phyloP scores from a whole-genome alignment of 2,888 invertebrate species.

The Lasioglossum pauxillum region DNA sequence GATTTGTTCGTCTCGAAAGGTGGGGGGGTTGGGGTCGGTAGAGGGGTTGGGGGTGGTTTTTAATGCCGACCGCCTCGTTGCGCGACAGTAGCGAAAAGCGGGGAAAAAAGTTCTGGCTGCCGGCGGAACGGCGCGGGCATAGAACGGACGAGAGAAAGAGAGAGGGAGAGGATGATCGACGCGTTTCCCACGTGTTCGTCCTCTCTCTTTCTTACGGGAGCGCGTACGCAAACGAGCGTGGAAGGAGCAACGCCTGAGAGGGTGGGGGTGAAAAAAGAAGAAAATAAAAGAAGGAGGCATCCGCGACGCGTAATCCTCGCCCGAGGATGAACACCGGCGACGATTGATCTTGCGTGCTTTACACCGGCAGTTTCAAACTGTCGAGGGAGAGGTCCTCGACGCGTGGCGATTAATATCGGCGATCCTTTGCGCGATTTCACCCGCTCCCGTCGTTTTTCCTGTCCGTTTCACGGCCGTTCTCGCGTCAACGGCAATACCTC shows the following conservation, averaged over 20 bases:
- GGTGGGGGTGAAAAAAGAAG: constrained; percentile 11
- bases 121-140: constrained; percentile 22
- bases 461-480: constrained; percentile 38
- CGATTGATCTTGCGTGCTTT: constrained; percentile 66
- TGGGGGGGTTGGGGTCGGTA: not conserved
- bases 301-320: constrained; percentile 50
- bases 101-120: constrained; percentile 28
- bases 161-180: not conserved
- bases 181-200: not conserved
- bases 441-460: constrained; percentile 4
- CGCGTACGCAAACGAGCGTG: constrained; percentile 38
- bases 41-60: constrained; percentile 42
- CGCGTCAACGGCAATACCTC: constrained; percentile 22
- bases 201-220: not conserved
- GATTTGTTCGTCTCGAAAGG: constrained; percentile 73
- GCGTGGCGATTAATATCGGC: constrained; percentile 66
- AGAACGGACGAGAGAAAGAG: not conserved
- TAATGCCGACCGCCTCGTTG: constrained; percentile 58
- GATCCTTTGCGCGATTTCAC: constrained; percentile 6
- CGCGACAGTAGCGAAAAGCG: constrained; percentile 49
- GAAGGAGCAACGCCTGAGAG: constrained; percentile 22
- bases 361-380: constrained; percentile 31
- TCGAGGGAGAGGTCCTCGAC: constrained; percentile 56
- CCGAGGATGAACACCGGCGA: constrained; percentile 59
- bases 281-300: constrained; percentile 32